Conservation (phyloP, 2,888 invertebrate genomes). For the Ophraella communa region DNA sequence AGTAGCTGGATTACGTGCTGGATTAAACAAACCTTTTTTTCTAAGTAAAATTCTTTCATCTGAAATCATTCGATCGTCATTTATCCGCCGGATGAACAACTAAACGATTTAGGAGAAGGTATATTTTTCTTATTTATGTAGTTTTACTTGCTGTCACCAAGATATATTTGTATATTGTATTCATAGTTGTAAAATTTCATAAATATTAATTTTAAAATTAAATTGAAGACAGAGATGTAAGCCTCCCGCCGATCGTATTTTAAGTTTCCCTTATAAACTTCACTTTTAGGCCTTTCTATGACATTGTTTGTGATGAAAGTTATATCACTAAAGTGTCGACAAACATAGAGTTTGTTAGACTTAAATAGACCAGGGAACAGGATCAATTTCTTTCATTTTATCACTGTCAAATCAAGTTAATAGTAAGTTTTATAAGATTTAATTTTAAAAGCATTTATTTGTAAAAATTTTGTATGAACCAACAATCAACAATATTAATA, state of each 20-base stretch:
- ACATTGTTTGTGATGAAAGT: conserved; percentile 23
- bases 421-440: neutral
- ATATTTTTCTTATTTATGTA: neutral
- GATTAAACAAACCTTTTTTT: neutral
- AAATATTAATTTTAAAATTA: conserved; percentile 1
- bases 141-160: neutral
- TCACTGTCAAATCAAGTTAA: too few relatives aligned
- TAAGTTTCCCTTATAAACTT: conserved; percentile 5
- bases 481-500: too few relatives aligned
- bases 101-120: neutral
- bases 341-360: conserved; percentile 9
- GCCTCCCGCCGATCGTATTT: conserved; percentile 1
- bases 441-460: too few relatives aligned
- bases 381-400: neutral
- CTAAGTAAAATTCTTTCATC: neutral
- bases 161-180: conserved; percentile 2
- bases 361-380: neutral
- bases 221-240: conserved; percentile 6
- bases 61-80: neutral
- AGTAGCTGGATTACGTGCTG: neutral
- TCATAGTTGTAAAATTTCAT: neutral
- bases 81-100: neutral
- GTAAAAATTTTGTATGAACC: too few relatives aligned
- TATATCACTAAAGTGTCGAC: conserved; percentile 24
- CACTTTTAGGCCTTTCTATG: conserved; percentile 14